Evolutionary conservation across 2,888 invertebrate species (phyloP).

Genomic region (Cloeon dipterum): DNA sequence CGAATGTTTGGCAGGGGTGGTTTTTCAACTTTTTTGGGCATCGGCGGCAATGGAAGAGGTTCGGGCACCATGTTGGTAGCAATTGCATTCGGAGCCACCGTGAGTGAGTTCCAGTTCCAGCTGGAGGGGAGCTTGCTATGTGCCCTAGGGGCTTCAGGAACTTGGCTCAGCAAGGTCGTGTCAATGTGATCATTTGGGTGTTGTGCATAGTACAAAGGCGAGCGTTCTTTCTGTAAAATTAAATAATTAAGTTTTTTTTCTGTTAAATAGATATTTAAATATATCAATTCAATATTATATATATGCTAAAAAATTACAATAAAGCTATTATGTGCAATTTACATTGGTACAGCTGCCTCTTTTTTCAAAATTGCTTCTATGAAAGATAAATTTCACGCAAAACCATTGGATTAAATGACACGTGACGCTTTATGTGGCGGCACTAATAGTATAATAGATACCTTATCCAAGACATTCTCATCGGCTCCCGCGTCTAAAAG

Average conservation of each 20-base stretch:
- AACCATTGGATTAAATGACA: too few relatives aligned
- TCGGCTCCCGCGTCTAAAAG: conserved; percentile 64
- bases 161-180: conserved; percentile 11
- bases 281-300: background rate
- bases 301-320: too few relatives aligned
- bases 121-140: conserved; percentile 5
- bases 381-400: too few relatives aligned
- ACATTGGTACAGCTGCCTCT: too few relatives aligned
- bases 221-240: conserved; percentile 19
- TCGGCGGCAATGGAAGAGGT: too few relatives aligned
- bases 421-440: too few relatives aligned
- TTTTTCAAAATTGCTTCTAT: too few relatives aligned
- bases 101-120: conserved; percentile 1
- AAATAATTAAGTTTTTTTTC: conserved; percentile 4
- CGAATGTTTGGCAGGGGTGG: too few relatives aligned
- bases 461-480: conserved; percentile 61
- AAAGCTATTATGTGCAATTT: conserved; percentile 8
- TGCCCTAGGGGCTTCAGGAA: conserved; percentile 12
- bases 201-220: conserved; percentile 19
- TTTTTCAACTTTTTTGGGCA: too few relatives aligned
- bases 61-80: too few relatives aligned
- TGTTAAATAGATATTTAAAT: conserved; percentile 1
- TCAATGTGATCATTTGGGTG: conserved; percentile 17
- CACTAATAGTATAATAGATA: too few relatives aligned
- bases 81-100: too few relatives aligned